Evolutionary conservation across 2,888 invertebrate species (phyloP).

Genomic region (Cremastinae sp.): DNA sequence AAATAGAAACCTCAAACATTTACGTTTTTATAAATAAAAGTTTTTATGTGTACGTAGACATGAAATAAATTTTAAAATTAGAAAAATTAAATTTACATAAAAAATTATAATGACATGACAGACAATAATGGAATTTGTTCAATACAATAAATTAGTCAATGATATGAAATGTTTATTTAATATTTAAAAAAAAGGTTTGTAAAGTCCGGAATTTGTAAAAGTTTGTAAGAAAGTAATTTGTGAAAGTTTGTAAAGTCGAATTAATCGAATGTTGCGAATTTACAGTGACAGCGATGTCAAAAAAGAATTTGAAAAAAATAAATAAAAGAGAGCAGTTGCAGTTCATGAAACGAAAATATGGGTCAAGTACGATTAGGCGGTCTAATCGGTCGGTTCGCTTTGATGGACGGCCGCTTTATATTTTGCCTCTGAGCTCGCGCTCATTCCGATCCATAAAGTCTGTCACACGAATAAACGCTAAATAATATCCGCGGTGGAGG

Average conservation of each 20-base stretch:
- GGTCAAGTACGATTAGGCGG: constrained; percentile 72
- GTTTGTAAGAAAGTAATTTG: too few species aligned
- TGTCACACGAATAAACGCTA: constrained; percentile 22
- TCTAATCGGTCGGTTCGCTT: constrained; percentile 60
- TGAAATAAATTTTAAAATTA: too few species aligned
- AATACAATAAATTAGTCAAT: too few species aligned
- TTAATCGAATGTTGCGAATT: constrained; percentile 21
- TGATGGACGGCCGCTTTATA: constrained; percentile 61
- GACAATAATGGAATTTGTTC: too few species aligned
- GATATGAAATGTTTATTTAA: too few species aligned
- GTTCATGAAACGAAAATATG: constrained; percentile 70
- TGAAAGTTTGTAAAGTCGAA: neutral
- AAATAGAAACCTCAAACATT: too few species aligned
- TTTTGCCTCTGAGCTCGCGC: constrained; percentile 51
- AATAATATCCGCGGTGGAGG: neutral
- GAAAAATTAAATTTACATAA: too few species aligned
- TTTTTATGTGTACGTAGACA: too few species aligned
- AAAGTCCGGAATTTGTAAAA: too few species aligned
- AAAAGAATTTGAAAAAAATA: constrained; percentile 37
- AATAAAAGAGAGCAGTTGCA: constrained; percentile 46
- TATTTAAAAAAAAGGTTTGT: too few species aligned
- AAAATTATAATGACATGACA: too few species aligned
- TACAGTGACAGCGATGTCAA: constrained; percentile 13
- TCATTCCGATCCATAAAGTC: constrained; percentile 51
- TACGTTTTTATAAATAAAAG: too few species aligned